Percentiles rank a stretch among this genome's conserved stretches.
These are phyloP conservation scores for Anseranas semipalmata DNA, from an alignment of 2,113 vertebrate species.

Conservation along the genomic window DNA sequence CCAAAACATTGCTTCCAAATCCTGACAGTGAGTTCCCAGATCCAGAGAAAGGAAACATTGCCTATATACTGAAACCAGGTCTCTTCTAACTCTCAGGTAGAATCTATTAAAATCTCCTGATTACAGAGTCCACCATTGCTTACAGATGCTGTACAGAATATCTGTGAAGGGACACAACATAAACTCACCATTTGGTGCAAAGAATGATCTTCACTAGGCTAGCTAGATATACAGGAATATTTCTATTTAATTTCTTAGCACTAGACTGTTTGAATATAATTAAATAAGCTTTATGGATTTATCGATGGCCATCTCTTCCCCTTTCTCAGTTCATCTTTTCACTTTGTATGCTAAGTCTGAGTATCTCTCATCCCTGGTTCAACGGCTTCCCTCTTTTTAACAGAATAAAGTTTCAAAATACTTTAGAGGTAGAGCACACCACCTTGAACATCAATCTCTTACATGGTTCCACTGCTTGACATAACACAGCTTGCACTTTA, in stretches of 20 bases:
- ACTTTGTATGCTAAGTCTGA: not conserved
- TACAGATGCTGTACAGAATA: not conserved
- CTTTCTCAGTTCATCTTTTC: not conserved
- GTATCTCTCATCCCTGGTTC: not conserved
- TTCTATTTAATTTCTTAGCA: not conserved
- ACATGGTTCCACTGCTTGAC: slow-evolving; percentile 26
- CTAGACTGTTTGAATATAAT: not conserved
- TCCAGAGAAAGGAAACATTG: not conserved
- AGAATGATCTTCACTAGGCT: not conserved
- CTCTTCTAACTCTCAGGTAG: not conserved
- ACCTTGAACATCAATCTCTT: slow-evolving; percentile 36
- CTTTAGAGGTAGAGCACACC: not conserved
- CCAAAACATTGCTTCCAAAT: not conserved
- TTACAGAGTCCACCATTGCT: not conserved
- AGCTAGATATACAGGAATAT: not conserved
- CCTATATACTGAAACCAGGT: not conserved
- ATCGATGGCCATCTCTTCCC: not conserved
- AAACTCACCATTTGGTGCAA: not conserved
- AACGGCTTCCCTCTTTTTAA: not conserved
- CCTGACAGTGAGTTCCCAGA: too few relatives aligned
- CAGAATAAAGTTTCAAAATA: not conserved
- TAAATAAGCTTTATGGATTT: not conserved
- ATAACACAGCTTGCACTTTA: slow-evolving; percentile 61
- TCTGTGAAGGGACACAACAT: not conserved
- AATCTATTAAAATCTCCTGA: not conserved